phyloP scores from a whole-genome alignment of 2,888 invertebrate species.

The Athrips mouffetella region DNA sequence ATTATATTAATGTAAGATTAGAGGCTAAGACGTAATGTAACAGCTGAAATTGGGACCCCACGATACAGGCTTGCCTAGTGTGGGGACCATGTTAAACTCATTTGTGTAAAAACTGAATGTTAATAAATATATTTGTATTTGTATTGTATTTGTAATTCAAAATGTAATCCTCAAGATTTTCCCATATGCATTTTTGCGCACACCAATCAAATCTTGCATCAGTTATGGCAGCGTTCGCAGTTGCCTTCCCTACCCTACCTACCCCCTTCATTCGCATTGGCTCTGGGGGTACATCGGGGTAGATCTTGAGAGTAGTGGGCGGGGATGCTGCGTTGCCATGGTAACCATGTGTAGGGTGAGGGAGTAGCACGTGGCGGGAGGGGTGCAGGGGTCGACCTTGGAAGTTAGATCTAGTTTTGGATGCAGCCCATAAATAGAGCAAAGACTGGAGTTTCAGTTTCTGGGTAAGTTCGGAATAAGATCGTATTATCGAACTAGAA shows the following conservation, averaged over 20 bases:
- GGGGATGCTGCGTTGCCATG: constrained; percentile 81
- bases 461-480: neutral
- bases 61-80: too few relatives aligned
- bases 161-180: too few relatives aligned
- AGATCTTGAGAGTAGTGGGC: constrained; percentile 78
- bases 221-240: constrained; percentile 46
- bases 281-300: constrained; percentile 64
- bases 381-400: constrained; percentile 64
- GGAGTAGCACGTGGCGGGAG: constrained; percentile 47
- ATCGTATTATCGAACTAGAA: too few relatives aligned
- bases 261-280: constrained; percentile 44
- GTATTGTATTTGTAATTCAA: too few relatives aligned
- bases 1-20: too few relatives aligned
- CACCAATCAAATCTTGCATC: constrained; percentile 12
- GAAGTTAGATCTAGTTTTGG: constrained; percentile 63
- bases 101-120: too few relatives aligned
- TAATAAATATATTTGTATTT: too few relatives aligned
- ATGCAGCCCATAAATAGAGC: constrained; percentile 12
- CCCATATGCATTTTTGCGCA: constrained; percentile 12
- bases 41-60: too few relatives aligned
- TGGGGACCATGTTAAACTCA: too few relatives aligned
- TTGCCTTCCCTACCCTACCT: constrained; percentile 52
- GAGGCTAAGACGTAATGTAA: too few relatives aligned
- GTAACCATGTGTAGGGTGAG: constrained; percentile 71
- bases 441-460: neutral